Evolutionary conservation across 2,797 vertebrate species (phyloP).

Genomic region (Anabas testudineus): DNA sequence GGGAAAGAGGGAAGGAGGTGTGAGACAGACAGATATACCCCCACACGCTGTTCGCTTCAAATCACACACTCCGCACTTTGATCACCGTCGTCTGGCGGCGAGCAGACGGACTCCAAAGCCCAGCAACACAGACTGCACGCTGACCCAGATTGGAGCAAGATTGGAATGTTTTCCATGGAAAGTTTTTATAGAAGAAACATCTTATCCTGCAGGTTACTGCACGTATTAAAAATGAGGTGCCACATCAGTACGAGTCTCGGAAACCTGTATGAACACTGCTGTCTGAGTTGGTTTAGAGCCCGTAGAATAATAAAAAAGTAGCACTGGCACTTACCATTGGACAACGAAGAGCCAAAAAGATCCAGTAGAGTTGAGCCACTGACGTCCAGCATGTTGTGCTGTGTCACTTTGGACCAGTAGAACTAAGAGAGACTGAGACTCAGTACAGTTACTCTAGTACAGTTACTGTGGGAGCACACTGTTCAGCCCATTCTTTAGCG

Average conservation of each 20-base stretch:
- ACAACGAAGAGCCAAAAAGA: no score
- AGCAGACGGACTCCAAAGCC: slow-evolving; percentile 53
- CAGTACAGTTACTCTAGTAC: no score
- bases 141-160: slow-evolving; percentile 61
- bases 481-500: no score
- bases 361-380: no score
- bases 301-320: no score
- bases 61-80: slow-evolving; percentile 46
- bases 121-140: slow-evolving; percentile 30
- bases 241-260: not conserved
- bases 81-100: slow-evolving; percentile 45
- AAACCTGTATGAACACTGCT: no score
- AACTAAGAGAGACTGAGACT: no score
- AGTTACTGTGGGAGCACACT: no score
- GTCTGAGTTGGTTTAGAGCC: no score
- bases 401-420: no score
- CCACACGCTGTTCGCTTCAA: slow-evolving; percentile 22
- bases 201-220: not conserved
- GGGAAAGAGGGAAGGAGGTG: slow-evolving; percentile 33
- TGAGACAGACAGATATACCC: slow-evolving; percentile 20
- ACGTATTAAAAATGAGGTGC: not conserved
- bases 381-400: no score
- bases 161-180: slow-evolving; percentile 11
- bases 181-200: slow-evolving; percentile 25
- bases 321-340: no score